A percentile compares a stretch with the other conserved stretches of the same genome.
These are phyloP conservation scores for Drosophila rellima DNA, from an alignment of 2,888 invertebrate species.

Conservation along the genomic window DNA sequence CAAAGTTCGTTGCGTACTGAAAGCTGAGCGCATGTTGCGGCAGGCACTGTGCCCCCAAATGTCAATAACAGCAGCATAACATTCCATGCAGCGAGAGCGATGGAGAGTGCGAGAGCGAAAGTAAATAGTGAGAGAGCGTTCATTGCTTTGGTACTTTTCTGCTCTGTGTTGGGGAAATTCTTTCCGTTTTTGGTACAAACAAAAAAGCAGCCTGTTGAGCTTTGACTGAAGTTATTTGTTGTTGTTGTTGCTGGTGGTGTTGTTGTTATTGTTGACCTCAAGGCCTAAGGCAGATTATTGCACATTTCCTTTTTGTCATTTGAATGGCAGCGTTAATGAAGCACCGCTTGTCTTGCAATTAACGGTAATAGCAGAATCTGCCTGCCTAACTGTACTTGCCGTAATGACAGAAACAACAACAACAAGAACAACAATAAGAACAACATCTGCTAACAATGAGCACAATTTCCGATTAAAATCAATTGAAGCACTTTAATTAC, in stretches of 20 bases:
- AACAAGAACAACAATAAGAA: constrained; percentile 16
- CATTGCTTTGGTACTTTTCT: constrained; percentile 25
- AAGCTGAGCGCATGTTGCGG: constrained; percentile 62
- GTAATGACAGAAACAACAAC: constrained; percentile 6
- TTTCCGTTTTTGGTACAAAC: constrained; percentile 19
- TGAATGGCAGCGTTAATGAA: constrained; percentile 75
- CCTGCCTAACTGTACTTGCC: constrained; percentile 51
- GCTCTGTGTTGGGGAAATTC: constrained; percentile 67
- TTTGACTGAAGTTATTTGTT: constrained; percentile 23
- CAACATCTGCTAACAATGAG: constrained; percentile 71
- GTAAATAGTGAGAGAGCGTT: background rate
- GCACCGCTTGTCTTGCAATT: constrained; percentile 63
- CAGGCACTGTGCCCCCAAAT: constrained; percentile 49
- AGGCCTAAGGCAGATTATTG: constrained; percentile 69
- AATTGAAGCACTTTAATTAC: constrained; percentile 83
- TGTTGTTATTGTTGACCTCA: constrained; percentile 49
- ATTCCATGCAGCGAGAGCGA: constrained; percentile 43
- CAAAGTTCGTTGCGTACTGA: constrained; percentile 79
- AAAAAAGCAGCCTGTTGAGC: constrained; percentile 77
- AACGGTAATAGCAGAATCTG: constrained; percentile 40
- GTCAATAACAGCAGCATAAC: constrained; percentile 33
- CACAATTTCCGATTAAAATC: constrained; percentile 81
- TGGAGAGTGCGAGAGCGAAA: background rate
- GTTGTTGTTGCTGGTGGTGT: constrained; percentile 19
- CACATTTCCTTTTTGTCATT: constrained; percentile 72